phyloP scores from a whole-genome alignment of 2,888 invertebrate genomes.

The Hypsopygia costalis region DNA sequence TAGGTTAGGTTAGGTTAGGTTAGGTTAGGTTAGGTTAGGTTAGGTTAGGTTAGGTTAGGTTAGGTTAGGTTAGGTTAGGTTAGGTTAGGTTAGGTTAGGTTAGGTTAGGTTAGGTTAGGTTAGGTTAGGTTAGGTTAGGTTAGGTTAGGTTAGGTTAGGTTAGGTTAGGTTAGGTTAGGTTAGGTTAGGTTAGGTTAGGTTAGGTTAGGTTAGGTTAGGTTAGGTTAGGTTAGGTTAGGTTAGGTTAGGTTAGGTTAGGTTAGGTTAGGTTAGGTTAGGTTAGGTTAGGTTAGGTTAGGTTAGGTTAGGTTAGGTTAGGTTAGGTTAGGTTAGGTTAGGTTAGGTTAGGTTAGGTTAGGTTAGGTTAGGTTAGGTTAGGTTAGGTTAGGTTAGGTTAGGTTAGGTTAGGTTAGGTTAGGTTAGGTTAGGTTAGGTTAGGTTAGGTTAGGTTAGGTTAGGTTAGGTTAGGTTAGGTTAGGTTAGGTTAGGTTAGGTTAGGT shows the following conservation, averaged over 20 bases:
- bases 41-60: constrained; percentile 14
- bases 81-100: constrained; percentile 11
- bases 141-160: constrained; percentile 12
- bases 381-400: constrained; percentile 13
- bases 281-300: constrained; percentile 19
- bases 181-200: constrained; percentile 11
- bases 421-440: constrained; percentile 9
- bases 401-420: constrained; percentile 14
- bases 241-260: constrained; percentile 13
- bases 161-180: constrained; percentile 5
- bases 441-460: constrained; percentile 8
- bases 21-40: background rate
- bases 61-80: constrained; percentile 18
- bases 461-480: constrained; percentile 13
- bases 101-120: constrained; percentile 12
- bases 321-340: constrained; percentile 16
- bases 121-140: constrained; percentile 8
- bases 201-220: constrained; percentile 3
- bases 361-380: constrained; percentile 13
- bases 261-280: constrained; percentile 16
- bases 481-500: constrained; percentile 14
- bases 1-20: constrained; percentile 18
- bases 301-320: constrained; percentile 11
- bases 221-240: constrained; percentile 16
- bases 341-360: constrained; percentile 15